A percentile compares a stretch with the other conserved stretches of the same genome.
Conservation (phyloP, 2,797 vertebrate genomes). For the Sebastes diaconus region DNA sequence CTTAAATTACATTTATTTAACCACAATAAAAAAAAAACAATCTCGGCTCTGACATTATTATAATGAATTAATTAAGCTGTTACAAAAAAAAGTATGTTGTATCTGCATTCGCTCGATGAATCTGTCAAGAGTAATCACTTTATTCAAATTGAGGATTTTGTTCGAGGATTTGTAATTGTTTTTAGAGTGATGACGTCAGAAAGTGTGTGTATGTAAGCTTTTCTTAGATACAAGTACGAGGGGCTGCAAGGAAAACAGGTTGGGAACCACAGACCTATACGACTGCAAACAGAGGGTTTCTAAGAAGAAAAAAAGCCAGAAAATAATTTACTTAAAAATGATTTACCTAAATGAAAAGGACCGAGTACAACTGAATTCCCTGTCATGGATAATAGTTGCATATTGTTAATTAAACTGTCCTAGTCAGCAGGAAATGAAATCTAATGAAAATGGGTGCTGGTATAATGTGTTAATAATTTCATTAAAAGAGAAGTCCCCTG, state of each 20-base stretch:
- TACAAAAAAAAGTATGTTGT: too few species aligned
- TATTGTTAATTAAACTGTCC: conserved; percentile 28
- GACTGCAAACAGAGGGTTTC: background rate
- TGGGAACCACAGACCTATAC: background rate
- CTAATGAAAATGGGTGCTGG: conserved; percentile 18
- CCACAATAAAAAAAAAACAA: too few species aligned
- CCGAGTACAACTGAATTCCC: background rate
- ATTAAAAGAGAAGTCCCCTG: conserved; percentile 34
- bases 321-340: background rate
- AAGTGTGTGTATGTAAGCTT: too few species aligned
- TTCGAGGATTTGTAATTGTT: too few species aligned
- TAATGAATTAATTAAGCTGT: rapidly evolving
- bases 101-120: too few species aligned
- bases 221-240: too few species aligned
- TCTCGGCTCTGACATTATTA: too few species aligned
- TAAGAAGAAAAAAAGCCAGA: background rate
- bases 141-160: too few species aligned
- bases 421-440: conserved; percentile 40
- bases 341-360: background rate
- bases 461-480: conserved; percentile 32
- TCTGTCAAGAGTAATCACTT: too few species aligned
- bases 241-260: too few species aligned
- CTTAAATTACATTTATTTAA: too few species aligned
- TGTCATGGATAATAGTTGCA: conserved; percentile 16
- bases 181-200: too few species aligned